Evolutionary conservation across 2,797 vertebrate genomes (phyloP), one percentile per base, ranked within the genome.

Genomic region (Gouania willdenowi): DNA sequence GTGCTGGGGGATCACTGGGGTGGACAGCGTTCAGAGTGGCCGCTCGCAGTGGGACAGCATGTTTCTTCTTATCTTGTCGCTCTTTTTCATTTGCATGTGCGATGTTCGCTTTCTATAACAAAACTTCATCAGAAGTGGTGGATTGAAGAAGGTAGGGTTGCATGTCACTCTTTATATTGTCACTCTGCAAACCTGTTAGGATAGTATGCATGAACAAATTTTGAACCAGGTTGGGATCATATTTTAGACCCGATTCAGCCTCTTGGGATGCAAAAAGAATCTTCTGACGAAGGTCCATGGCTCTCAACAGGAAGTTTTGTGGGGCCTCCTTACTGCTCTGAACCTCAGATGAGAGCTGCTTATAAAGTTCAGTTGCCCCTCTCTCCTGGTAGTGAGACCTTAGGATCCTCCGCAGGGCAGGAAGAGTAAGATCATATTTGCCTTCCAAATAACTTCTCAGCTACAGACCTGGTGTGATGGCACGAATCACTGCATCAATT

Each of bases 351-450:
- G 26, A 17, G 3, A 48, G 13, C 8, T 47, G 31, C 1, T 42
- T 42, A 5, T 20, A 39, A 2, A 39, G 20, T 5, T 58, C 20
- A 6, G 39, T 58, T n/a, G 40, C 20, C 2, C 28, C 37, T n/a
- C 11, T 61, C 19, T 29, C 49, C 18, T 42, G 40, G 8, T 26
- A 46, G 9, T 34, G 43, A 2, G 10, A 52, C 9, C 8, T 14
- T n/a, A 42, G 16, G 6, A 49, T 28, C 7, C 6, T 1, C 8
- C 28, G 13, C 1, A 38, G 8, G 9, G 34, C 23, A 1, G 24
- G 38, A 1, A 24, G 35, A 41, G 71, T 77, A 42, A 38, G 58
- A 38, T 54, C 51, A 0, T 17, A 5, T n/a, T 38, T 53, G 55
- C 42, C 65, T 7, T 28, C 41, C 4, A 29, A 44, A 5, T 22